Evolutionary conservation across 2,797 vertebrate genomes (phyloP), one percentile per base, ranked within the genome.

Genomic region (Coregonus suidteri): DNA sequence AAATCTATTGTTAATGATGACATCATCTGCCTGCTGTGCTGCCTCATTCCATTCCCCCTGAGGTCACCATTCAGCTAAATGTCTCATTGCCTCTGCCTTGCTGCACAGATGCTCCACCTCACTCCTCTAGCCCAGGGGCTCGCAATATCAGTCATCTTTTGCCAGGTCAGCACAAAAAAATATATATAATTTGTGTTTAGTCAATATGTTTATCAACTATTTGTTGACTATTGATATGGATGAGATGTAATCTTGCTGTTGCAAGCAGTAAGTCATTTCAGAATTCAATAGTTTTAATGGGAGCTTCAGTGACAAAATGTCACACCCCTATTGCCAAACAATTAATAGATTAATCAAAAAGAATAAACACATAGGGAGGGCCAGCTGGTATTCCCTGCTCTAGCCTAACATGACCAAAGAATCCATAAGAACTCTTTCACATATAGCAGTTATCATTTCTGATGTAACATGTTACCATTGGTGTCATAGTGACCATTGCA

Each of bases 401-500:
- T 25, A 14, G 70, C 13, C 14, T 15, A 5, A 53, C 20, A 20
- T 72, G 51, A 52, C 13, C 3, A 51, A 53, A 34, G 1, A 30
- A 54, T 53, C 41, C 20, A n/a, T 3, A 25, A 52, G 47, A 52
- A 30, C 20, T 52, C 4, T 51, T 71, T 53, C 70, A 62, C 18
- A 62, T 59, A 3, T 62, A 56, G 18, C 53, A 56, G 53, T 56
- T 6, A 56, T 56, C 16, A 51, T 52, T 71, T 71, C 20, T 20
- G 3, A 51, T 41, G 51, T 20, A 59, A 35, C 25, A 37, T 71
- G 52, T 64, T 47, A 14, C 20, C 37, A 14, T 41, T 25, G 53
- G 68, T 15, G 75, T 20, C 47, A 66, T 70, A 35, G 75, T 62
- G 35, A 47, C 68, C 37, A 31, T 25, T 68, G 37, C n/a, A 31